phyloP scores from a whole-genome alignment of 2,797 vertebrate species.

The Chaenodraco wilsoni region DNA sequence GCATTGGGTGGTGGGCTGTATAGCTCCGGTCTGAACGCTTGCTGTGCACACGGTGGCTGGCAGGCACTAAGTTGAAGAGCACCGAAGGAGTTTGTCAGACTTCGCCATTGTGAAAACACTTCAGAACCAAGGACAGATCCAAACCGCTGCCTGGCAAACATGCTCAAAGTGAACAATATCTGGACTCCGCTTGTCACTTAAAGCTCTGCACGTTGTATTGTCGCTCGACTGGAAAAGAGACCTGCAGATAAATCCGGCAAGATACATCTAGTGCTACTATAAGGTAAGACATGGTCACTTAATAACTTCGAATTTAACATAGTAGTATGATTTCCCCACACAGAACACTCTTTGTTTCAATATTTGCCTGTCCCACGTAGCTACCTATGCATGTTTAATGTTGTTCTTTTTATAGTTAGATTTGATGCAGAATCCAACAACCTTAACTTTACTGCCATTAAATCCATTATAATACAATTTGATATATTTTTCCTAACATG shows the following conservation, averaged over 20 bases:
- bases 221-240: conserved; percentile 34
- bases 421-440: background rate
- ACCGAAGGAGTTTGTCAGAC: conserved; percentile 57
- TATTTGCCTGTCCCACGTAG: background rate
- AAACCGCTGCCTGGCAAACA: conserved; percentile 54
- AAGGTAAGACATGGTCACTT: conserved; percentile 52
- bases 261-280: conserved; percentile 5
- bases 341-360: background rate
- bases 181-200: conserved; percentile 59
- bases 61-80: conserved; percentile 50
- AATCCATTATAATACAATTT: background rate
- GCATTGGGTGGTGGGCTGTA: conserved; percentile 15
- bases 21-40: background rate
- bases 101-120: conserved; percentile 51
- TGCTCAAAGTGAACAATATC: conserved; percentile 67
- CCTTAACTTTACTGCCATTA: background rate
- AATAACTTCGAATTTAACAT: background rate
- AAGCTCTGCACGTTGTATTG: conserved; percentile 25
- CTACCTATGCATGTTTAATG: background rate
- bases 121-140: conserved; percentile 84
- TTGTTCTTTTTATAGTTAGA: background rate
- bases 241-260: conserved; percentile 15
- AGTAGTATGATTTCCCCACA: background rate
- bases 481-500: background rate
- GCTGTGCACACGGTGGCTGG: conserved; percentile 22